Evolutionary conservation across 2,113 vertebrate genomes (phyloP).

Genomic region (Carassius gibelio): DNA sequence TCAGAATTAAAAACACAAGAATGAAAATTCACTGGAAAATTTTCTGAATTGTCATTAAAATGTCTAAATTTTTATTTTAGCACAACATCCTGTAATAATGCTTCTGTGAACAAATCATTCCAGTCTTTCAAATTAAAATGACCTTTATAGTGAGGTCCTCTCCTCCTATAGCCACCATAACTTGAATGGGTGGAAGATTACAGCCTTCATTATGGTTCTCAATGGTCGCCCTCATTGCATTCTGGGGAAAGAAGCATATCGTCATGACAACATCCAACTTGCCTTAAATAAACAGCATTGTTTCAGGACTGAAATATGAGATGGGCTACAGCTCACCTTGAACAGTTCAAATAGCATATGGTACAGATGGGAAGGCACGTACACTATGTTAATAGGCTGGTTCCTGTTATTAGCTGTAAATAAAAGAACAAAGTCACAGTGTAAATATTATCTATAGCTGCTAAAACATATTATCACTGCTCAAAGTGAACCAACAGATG

Average conservation of each 20-base stretch:
- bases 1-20: not conserved
- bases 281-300: slow-evolving; percentile 6
- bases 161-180: slow-evolving; percentile 87
- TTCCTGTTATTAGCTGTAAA: slow-evolving; percentile 73
- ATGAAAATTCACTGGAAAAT: not conserved
- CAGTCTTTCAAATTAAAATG: slow-evolving; percentile 20
- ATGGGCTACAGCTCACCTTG: slow-evolving; percentile 77
- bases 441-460: slow-evolving; percentile 62
- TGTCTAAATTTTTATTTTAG: too few species aligned
- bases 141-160: slow-evolving; percentile 94
- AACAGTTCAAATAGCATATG: slow-evolving; percentile 98
- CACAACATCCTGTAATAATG: not conserved
- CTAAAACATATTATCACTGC: slow-evolving; percentile 9
- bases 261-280: slow-evolving; percentile 39
- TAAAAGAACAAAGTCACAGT: slow-evolving; percentile 40
- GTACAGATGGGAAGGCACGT: slow-evolving; percentile 93
- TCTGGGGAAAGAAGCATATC: slow-evolving; percentile 69
- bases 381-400: slow-evolving; percentile 85
- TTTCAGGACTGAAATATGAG: slow-evolving; percentile 1
- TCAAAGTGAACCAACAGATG: not conserved
- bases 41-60: not conserved
- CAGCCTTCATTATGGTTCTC: slow-evolving; percentile 83
- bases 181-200: slow-evolving; percentile 80
- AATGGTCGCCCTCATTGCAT: slow-evolving; percentile 94
- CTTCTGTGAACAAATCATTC: not conserved